Conservation (phyloP, 2,888 invertebrate genomes). For the Cryptus viduatorius region DNA sequence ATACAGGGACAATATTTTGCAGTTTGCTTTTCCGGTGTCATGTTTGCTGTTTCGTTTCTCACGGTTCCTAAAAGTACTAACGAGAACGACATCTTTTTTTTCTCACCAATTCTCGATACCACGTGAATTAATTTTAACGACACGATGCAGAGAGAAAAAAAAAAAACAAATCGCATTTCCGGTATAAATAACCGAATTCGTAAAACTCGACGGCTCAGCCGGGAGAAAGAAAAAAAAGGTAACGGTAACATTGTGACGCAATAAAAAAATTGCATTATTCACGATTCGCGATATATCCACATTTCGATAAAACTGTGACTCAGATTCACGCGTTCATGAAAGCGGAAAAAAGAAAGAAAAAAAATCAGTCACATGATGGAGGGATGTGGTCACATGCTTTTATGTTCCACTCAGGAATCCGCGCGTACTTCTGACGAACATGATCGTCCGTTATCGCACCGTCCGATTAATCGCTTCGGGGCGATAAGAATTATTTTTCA, state of each 20-base stretch:
- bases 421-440: slow-evolving; percentile 49
- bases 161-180: not conserved
- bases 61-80: slow-evolving; percentile 34
- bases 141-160: slow-evolving; percentile 9
- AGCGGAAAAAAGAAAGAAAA: slow-evolving; percentile 24
- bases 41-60: slow-evolving; percentile 9
- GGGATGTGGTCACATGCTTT: slow-evolving; percentile 35
- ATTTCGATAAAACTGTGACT: slow-evolving; percentile 13
- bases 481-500: slow-evolving; percentile 52
- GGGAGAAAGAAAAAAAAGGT: not conserved
- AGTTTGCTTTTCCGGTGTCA: slow-evolving; percentile 30
- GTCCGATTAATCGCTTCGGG: slow-evolving; percentile 42
- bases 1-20: slow-evolving; percentile 14
- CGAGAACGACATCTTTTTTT: slow-evolving; percentile 20
- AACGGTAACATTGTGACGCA: not conserved
- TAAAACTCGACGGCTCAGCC: not conserved
- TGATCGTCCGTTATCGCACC: slow-evolving; percentile 16
- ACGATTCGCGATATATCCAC: not conserved
- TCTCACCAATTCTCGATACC: slow-evolving; percentile 16
- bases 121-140: slow-evolving; percentile 48
- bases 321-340: slow-evolving; percentile 39
- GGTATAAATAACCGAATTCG: not conserved
- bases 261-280: not conserved
- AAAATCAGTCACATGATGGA: slow-evolving; percentile 45
- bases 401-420: slow-evolving; percentile 22